Base-by-base conservation (phyloP, 2,888 invertebrate species). In the Luffia ferchaultella region DNA sequence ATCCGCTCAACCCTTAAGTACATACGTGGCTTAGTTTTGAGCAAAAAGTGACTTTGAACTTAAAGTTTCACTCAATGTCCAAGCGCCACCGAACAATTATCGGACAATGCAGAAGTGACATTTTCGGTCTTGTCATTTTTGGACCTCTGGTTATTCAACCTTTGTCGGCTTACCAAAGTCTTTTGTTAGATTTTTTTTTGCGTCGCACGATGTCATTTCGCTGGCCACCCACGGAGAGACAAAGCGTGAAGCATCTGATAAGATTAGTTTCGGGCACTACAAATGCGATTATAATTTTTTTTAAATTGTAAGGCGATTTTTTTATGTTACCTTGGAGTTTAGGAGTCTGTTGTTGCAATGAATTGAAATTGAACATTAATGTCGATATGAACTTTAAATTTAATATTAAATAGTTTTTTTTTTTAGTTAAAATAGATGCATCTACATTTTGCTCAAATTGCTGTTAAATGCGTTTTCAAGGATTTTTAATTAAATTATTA, bases 1-100 rank as follows among this genome's bases (percentile, higher is more conserved):
- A 30, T 30, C n/a, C n/a, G n/a, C n/a, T 30, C 30, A 30, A 30
- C 30, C 30, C 30, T 30, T 30, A n/a, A n/a, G n/a, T n/a, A n/a
- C n/a, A n/a, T n/a, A n/a, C n/a, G n/a, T n/a, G 30, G 12, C 30
- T 30, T 30, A 30, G 30, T 30, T 30, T 30, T 30, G 30, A 12
- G 53, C 65, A 76, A 78, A 79, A 76, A 67, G 58, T 75, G 75
- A 76, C 76, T 77, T 74, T 70, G 60, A 57, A 57, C 61, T 65
- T 59, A 64, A 64, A 60, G 64, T 65, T 68, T 61, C 54, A 56
- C 57, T 74, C 69, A 71, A 73, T 68, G 69, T 60, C 59, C 73
- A 75, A 83, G 82, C 82, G 82, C 82, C 82, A 80, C 73, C 69
- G 64, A 58, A 67, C 65, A 67, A 70, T 70, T 60, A 61, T 56